These are phyloP conservation scores for Bovichtus diacanthus DNA, from an alignment of 2,797 vertebrate genomes.

Conservation along the genomic window DNA sequence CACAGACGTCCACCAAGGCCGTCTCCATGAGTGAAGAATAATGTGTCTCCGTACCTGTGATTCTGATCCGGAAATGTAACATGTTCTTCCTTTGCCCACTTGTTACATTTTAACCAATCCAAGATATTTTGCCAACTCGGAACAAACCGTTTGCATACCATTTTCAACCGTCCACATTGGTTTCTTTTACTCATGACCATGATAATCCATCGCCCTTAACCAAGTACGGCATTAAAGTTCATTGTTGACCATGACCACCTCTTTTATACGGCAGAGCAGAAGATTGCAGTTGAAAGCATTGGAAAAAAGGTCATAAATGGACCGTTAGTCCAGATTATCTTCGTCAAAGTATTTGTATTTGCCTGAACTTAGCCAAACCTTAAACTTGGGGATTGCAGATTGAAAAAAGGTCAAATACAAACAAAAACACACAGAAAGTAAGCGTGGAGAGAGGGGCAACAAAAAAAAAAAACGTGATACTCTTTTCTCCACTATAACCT, in stretches of 20 bases:
- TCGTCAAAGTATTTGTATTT: not conserved
- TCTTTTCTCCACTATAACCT: constrained; percentile 44
- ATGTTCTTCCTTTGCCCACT: too few species aligned
- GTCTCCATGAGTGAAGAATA: too few species aligned
- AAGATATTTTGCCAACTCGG: not conserved
- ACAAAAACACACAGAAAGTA: not conserved
- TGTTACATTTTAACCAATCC: not conserved
- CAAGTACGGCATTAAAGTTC: not conserved
- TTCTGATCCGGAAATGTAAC: too few species aligned
- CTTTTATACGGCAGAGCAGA: not conserved
- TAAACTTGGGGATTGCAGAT: not conserved
- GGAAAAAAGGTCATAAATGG: not conserved
- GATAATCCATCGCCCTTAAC: not conserved
- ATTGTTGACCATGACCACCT: not conserved
- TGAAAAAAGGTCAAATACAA: not conserved
- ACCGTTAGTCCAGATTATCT: not conserved
- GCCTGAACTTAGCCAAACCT: not conserved
- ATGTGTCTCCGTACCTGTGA: too few species aligned
- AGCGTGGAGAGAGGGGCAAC: constrained; percentile 12
- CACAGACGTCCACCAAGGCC: too few species aligned
- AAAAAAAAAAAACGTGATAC: constrained; percentile 50
- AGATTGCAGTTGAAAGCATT: not conserved
- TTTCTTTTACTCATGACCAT: not conserved
- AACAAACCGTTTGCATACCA: not conserved
- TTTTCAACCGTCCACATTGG: not conserved